Base-by-base conservation (phyloP, 2,113 vertebrate species). In the Lynx canadensis region DNA sequence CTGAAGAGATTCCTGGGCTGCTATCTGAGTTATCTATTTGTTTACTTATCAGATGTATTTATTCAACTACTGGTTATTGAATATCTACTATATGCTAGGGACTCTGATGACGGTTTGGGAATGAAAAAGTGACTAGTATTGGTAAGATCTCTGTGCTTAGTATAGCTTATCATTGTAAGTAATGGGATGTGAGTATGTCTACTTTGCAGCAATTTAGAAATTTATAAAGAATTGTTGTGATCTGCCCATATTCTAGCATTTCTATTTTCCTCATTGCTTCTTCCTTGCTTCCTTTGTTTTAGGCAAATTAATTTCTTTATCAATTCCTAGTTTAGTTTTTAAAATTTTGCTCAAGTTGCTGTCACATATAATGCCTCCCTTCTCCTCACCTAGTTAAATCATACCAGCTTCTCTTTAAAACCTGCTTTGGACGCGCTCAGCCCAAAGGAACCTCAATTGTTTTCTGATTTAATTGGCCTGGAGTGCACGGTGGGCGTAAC, bases 51-150 rank as follows among this genome's bases (percentile, higher is more conserved):
- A 89, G 74, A 36, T 29, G 38, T 91, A 27, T 36, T 88, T 50
- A 52, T 80, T 97, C 38, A 29, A 27, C 21, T 84, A 11, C 16
- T 81, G 18, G 68, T 93, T 84, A 45, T 86, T 97, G 89, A 79
- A 63, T 23, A 91, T 36, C 13, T 78, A 31, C 50, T 78, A 4
- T n/a, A 52, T 50, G 5, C 48, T 5, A 80, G 48, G 48, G 13
- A 74, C 14, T 78, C 16, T 16, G n/a, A 48, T 55, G 16, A 27
- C 16, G n/a, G 33, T 55, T 11, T 86, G n/a, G n/a, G 29, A 38
- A 80, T 55, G 33, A 31, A 41, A 80, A 84, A 71, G 78, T 66
- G 52, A 80, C 9, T 13, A 52, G 16, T 33, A 36, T 13, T 85
- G 21, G 25, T 48, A 71, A 36, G 38, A 41, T 33, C 15, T 69